Evolutionary conservation across 2,888 invertebrate species (phyloP), one percentile per base, ranked within the genome.

Genomic region (Hyalella azteca): DNA sequence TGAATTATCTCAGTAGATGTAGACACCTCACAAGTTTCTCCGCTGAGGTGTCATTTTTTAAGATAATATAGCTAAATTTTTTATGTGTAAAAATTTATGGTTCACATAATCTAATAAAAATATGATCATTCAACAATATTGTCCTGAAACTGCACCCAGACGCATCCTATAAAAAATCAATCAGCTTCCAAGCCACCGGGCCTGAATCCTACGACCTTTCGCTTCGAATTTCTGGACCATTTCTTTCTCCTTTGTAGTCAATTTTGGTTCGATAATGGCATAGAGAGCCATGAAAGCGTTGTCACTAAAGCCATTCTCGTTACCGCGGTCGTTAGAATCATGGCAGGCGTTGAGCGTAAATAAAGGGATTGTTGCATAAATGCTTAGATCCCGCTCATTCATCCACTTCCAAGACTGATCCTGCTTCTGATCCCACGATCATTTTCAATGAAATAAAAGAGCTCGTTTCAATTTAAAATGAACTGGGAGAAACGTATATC

Each of bases 391-490:
- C 13, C 36, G 9, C 36, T n/a, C 66, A 66, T 66, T 66, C 66
- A 36, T 66, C 66, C 66, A 66, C 66, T 66, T 66, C 66, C 32
- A 32, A n/a, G n/a, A 29, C 66, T 36, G 66, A 66, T 66, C 39
- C 66, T 32, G 4, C 39, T n/a, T 5, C 66, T 66, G 66, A 66
- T 66, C 66, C 66, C 36, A 36, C 5, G 66, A 32, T 66, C 36
- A 66, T 66, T 36, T 66, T 66, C 66, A 36, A 36, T 29, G 66
- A 66, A 66, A 66, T 66, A 36, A 66, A 66, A 66, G 54, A 29
- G 26, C 39, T 66, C 66, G 36, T 32, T 66, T 66, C 32, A 66
- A 66, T 66, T 66, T 66, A 66, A n/a, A 66, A 66, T 59, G 66
- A 36, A 66, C 66, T 66, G 36, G 36, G 7, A 36, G 66, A 29